Percentiles rank a stretch among this genome's conserved stretches.
Evolutionary conservation across 1,140 invertebrate genomes (phyloP).

Genomic region (Mizuhopecten yessoensis): DNA sequence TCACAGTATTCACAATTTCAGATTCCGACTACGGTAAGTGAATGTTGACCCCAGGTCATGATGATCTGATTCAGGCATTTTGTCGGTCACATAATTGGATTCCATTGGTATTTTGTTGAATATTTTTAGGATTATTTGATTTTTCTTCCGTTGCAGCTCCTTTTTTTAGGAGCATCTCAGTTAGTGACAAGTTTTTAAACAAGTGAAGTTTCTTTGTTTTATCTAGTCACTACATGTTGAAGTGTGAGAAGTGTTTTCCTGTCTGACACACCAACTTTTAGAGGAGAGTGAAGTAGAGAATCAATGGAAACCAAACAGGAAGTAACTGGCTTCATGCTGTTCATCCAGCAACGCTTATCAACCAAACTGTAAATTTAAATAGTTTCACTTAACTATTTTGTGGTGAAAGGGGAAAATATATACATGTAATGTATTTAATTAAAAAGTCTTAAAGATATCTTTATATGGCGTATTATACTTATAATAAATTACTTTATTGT

Average conservation of each 20-base stretch:
- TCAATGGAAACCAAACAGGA: neutral
- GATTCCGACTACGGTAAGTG: neutral
- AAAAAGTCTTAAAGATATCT: too few relatives aligned
- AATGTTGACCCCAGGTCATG: neutral
- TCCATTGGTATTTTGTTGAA: neutral
- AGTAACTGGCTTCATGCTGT: neutral
- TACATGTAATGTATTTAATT: too few relatives aligned
- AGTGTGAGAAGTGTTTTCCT: neutral
- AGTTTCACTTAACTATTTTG: neutral
- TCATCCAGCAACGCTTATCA: neutral
- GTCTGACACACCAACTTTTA: neutral
- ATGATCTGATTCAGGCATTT: neutral
- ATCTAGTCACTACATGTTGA: neutral
- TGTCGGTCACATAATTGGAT: neutral
- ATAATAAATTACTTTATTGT: too few relatives aligned
- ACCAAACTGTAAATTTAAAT: conserved; percentile 21
- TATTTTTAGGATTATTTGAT: neutral
- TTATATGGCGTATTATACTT: too few relatives aligned
- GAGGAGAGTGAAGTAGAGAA: neutral
- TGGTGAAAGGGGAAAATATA: too few relatives aligned
- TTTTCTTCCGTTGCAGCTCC: neutral
- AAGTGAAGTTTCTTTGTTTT: neutral
- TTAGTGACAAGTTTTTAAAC: neutral
- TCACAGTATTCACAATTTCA: neutral
- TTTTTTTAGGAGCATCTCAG: neutral